Evolutionary conservation across 2,113 vertebrate species (phyloP).

Genomic region (Henicopernis longicauda): DNA sequence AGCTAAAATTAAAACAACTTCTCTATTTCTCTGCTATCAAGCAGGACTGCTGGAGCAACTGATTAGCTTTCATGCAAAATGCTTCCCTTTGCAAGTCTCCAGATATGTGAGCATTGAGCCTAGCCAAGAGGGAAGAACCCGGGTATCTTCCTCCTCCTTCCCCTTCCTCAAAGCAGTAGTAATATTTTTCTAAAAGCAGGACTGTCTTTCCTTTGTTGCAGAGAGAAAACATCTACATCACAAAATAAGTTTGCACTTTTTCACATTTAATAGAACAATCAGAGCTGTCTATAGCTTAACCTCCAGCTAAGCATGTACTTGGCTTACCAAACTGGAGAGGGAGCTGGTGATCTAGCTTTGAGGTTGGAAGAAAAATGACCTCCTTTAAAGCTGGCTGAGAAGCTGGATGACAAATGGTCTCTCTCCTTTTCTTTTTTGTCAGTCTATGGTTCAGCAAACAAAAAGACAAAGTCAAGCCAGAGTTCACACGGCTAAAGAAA

Average conservation of each 20-base stretch:
- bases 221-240: not conserved
- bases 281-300: not conserved
- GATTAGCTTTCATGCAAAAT: not conserved
- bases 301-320: not conserved
- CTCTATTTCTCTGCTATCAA: not conserved
- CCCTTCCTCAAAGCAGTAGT: not conserved
- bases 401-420: constrained; percentile 80
- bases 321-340: constrained; percentile 85
- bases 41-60: not conserved
- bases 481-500: not conserved
- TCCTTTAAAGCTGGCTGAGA: constrained; percentile 73
- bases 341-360: constrained; percentile 75
- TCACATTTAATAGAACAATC: not conserved
- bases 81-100: not conserved
- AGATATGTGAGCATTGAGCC: not conserved
- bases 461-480: constrained; percentile 50
- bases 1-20: not conserved
- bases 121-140: not conserved
- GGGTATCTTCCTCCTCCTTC: not conserved
- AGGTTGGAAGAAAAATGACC: constrained; percentile 76
- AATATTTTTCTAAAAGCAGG: not conserved
- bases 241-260: not conserved
- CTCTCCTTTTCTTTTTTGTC: constrained; percentile 77
- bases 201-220: not conserved
- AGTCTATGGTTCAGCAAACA: constrained; percentile 65